phyloP scores from a whole-genome alignment of 2,888 invertebrate genomes.

The Kuschelorhynchus macadamiae region DNA sequence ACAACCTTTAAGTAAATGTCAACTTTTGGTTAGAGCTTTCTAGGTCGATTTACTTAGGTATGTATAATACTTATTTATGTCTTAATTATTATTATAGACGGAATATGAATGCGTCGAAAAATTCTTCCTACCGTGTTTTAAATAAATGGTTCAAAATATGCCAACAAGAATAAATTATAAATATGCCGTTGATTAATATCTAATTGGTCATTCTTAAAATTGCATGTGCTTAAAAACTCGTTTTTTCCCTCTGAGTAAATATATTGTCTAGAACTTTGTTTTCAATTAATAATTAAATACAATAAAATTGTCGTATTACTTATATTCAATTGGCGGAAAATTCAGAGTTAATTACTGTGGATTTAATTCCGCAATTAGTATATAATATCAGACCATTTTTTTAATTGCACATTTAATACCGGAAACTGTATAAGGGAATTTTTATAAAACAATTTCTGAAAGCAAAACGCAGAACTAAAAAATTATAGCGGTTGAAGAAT shows the following conservation, averaged over 20 bases:
- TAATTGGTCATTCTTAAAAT: too few relatives aligned
- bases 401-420: constrained; percentile 26
- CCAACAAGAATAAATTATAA: too few relatives aligned
- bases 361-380: constrained; percentile 51
- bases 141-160: too few relatives aligned
- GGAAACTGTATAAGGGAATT: constrained; percentile 26
- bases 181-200: too few relatives aligned
- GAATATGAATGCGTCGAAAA: too few relatives aligned
- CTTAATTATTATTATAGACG: too few relatives aligned
- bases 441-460: not conserved
- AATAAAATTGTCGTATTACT: constrained; percentile 23
- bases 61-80: too few relatives aligned
- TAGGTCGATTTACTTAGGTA: too few relatives aligned
- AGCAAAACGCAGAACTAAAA: constrained; percentile 4
- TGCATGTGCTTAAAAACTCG: not conserved
- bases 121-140: too few relatives aligned
- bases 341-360: constrained; percentile 40
- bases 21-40: too few relatives aligned
- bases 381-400: constrained; percentile 55
- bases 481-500: not conserved
- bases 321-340: constrained; percentile 29
- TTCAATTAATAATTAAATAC: constrained; percentile 30
- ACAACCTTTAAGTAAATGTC: too few relatives aligned
- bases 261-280: constrained; percentile 3
- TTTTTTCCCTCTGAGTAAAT: not conserved